Percentiles rank a stretch among this genome's conserved stretches.
phyloP scores from a whole-genome alignment of 2,888 invertebrate species.

The Drosophila paranaensis region DNA sequence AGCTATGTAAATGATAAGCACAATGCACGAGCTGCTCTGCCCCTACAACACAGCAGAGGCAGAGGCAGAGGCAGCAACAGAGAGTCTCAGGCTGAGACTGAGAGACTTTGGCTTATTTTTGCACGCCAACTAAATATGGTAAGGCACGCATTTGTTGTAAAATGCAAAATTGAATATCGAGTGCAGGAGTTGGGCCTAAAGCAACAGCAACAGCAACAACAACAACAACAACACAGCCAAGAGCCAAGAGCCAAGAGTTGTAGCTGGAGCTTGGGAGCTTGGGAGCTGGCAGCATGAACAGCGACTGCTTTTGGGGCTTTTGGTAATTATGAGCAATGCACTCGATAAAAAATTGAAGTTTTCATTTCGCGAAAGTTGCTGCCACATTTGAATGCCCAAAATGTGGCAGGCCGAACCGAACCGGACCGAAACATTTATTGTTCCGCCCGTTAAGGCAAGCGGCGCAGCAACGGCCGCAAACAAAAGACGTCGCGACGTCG shows the following conservation, averaged over 20 bases:
- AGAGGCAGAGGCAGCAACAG: neutral
- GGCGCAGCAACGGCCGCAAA: constrained; percentile 36
- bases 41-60: neutral
- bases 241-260: constrained; percentile 10
- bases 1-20: constrained; percentile 81
- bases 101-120: constrained; percentile 63
- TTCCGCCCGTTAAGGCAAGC: constrained; percentile 78
- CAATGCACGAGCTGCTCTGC: constrained; percentile 63
- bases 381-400: constrained; percentile 65
- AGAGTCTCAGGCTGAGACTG: neutral
- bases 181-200: constrained; percentile 64
- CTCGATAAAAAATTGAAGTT: constrained; percentile 80
- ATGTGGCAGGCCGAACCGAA: constrained; percentile 40
- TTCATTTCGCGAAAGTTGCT: constrained; percentile 77
- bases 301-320: constrained; percentile 52
- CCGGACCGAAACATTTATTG: constrained; percentile 74
- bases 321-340: constrained; percentile 79
- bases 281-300: constrained; percentile 13
- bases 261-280: neutral
- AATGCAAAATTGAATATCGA: constrained; percentile 84
- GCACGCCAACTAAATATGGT: constrained; percentile 84
- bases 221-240: constrained; percentile 12
- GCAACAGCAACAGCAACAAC: constrained; percentile 24
- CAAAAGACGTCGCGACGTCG: constrained; percentile 31
- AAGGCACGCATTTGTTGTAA: constrained; percentile 85